These are phyloP conservation scores for Sebastes matsubarae DNA, from an alignment of 2,797 vertebrate species.

Conservation along the genomic window DNA sequence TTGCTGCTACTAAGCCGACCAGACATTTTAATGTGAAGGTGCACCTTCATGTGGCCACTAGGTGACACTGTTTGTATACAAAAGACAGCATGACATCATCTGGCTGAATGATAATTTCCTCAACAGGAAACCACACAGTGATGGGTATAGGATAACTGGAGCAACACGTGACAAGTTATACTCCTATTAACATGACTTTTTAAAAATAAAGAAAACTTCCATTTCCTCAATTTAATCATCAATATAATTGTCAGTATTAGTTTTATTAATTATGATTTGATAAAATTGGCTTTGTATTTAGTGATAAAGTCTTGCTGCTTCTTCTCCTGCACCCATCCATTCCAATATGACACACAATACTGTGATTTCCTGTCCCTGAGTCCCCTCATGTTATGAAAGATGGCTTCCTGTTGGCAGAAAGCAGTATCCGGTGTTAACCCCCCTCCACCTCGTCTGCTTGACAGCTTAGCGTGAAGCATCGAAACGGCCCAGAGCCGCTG, in stretches of 20 bases:
- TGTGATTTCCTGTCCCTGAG: slow-evolving; percentile 47
- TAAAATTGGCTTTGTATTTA: not conserved
- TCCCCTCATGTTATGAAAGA: slow-evolving; percentile 33
- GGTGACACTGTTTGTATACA: slow-evolving; percentile 54
- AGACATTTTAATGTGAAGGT: not conserved
- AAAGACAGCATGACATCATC: slow-evolving; percentile 18
- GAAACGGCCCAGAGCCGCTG: slow-evolving; percentile 23
- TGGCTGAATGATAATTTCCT: not conserved
- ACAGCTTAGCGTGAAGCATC: slow-evolving; percentile 36
- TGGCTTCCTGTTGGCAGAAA: slow-evolving; percentile 51
- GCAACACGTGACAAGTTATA: slow-evolving; percentile 18
- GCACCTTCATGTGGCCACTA: slow-evolving; percentile 42
- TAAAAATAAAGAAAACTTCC: not conserved
- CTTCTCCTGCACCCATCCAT: slow-evolving; percentile 11
- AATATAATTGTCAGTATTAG: not conserved
- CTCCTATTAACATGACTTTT: not conserved
- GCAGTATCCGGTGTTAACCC: slow-evolving; percentile 32
- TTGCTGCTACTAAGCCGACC: not conserved
- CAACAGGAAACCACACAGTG: not conserved
- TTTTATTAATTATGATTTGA: not conserved
- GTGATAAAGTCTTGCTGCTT: not conserved
- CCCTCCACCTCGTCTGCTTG: slow-evolving; percentile 6
- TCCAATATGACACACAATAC: slow-evolving; percentile 23
- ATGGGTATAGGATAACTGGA: not conserved
- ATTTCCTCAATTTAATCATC: not conserved